Percentiles rank a stretch among this genome's conserved stretches.
phyloP scores from a whole-genome alignment of 2,113 vertebrate species.

The Marmota monax region DNA sequence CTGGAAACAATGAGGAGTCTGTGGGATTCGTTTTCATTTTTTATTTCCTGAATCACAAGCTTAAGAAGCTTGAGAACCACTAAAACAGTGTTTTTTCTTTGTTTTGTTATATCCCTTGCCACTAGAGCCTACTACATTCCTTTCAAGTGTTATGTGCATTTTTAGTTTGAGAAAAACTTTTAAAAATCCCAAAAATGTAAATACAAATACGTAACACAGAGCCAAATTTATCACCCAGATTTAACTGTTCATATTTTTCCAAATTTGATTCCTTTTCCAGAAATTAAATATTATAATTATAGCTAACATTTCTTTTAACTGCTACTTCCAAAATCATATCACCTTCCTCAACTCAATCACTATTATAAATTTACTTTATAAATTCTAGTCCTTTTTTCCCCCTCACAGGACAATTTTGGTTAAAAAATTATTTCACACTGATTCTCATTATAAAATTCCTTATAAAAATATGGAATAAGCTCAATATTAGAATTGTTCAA shows the following conservation, averaged over 20 bases:
- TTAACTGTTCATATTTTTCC: conserved; percentile 38
- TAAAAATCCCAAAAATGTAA: conserved; percentile 28
- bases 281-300: not conserved
- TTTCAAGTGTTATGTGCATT: conserved; percentile 14
- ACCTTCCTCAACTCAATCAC: not conserved
- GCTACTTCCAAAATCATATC: not conserved
- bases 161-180: conserved; percentile 61
- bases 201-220: conserved; percentile 14
- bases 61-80: not conserved
- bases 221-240: not conserved
- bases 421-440: conserved; percentile 23
- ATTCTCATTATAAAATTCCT: conserved; percentile 31
- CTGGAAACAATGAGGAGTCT: not conserved
- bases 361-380: not conserved
- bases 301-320: not conserved
- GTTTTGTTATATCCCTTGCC: not conserved
- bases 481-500: not conserved
- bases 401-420: not conserved
- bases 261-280: not conserved
- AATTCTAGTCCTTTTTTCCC: not conserved
- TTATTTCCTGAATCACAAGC: conserved; percentile 29
- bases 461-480: not conserved
- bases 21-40: not conserved
- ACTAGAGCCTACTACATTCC: not conserved
- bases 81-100: not conserved